Percentiles rank a stretch among this genome's conserved stretches.
Conservation (phyloP, 2,888 invertebrate species). For the Lysandra bellargus region DNA sequence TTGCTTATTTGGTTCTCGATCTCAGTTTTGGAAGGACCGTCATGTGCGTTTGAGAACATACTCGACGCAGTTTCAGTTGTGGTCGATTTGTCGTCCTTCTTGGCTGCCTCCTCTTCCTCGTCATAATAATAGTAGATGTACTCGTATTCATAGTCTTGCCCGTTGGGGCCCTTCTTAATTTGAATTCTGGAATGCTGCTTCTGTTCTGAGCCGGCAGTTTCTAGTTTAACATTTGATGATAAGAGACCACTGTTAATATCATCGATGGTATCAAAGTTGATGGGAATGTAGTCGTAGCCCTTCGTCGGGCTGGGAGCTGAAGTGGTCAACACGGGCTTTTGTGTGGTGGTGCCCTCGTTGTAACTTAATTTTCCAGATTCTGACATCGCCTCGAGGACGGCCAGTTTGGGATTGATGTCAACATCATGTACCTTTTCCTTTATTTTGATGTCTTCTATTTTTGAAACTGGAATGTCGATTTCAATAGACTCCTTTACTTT, state of each 20-base stretch:
- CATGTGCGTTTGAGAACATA: constrained; percentile 78
- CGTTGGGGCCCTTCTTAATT: constrained; percentile 93
- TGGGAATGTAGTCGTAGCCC: constrained; percentile 69
- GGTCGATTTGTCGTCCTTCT: constrained; percentile 59
- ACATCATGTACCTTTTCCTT: constrained; percentile 74
- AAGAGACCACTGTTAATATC: constrained; percentile 72
- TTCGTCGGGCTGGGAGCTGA: constrained; percentile 63
- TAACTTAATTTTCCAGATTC: constrained; percentile 72
- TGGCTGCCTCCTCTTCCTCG: constrained; percentile 84
- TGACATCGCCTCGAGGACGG: constrained; percentile 72
- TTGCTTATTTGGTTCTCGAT: constrained; percentile 66
- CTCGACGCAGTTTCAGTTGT: constrained; percentile 45
- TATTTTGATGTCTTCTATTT: constrained; percentile 73
- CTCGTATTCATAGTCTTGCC: constrained; percentile 94
- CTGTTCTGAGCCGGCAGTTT: constrained; percentile 84
- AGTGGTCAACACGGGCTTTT: constrained; percentile 80
- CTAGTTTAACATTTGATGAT: constrained; percentile 77
- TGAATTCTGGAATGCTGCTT: constrained; percentile 87
- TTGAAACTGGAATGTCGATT: constrained; percentile 72
- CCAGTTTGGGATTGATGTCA: constrained; percentile 70
- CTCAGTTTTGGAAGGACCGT: constrained; percentile 79
- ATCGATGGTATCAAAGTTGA: constrained; percentile 75
- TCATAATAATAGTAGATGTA: constrained; percentile 95
- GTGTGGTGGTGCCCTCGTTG: constrained; percentile 72
- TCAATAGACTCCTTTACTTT: constrained; percentile 72